phyloP scores from a whole-genome alignment of 2,888 invertebrate genomes.

The Apodemia duryi region DNA sequence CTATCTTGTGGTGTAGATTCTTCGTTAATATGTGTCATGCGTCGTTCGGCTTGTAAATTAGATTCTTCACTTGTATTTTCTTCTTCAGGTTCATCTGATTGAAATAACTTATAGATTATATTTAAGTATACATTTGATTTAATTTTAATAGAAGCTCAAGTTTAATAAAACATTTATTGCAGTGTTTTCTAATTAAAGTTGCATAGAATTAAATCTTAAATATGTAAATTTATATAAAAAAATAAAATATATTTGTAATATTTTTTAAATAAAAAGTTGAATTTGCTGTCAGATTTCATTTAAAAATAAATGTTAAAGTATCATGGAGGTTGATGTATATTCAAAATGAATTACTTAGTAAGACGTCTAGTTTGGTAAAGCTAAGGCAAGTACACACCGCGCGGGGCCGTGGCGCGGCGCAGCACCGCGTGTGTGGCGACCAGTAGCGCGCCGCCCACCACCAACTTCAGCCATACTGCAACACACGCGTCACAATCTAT shows the following conservation, averaged over 20 bases:
- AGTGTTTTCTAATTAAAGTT: too few species aligned
- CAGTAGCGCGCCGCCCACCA: constrained; percentile 90
- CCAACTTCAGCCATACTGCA: constrained; percentile 93
- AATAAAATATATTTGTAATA: too few species aligned
- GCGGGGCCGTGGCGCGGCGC: constrained; percentile 81
- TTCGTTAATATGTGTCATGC: constrained; percentile 65
- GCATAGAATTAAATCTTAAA: too few species aligned
- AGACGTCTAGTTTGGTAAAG: not conserved
- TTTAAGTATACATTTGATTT: not conserved
- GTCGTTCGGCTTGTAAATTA: constrained; percentile 46
- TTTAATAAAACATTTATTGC: too few species aligned
- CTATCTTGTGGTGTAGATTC: constrained; percentile 45
- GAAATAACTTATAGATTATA: constrained; percentile 32
- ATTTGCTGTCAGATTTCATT: too few species aligned
- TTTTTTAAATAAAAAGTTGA: too few species aligned
- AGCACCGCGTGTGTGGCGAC: constrained; percentile 92
- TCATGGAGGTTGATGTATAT: too few species aligned
- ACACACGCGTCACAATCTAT: constrained; percentile 67
- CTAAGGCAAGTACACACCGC: constrained; percentile 80
- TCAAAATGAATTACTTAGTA: constrained; percentile 17
- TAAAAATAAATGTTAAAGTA: too few species aligned
- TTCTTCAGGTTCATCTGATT: constrained; percentile 51
- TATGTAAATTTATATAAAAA: too few species aligned
- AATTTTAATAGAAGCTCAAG: not conserved
- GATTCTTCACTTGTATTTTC: constrained; percentile 56